Evolutionary conservation across 2,888 invertebrate species (phyloP).

Genomic region (Drosophila nigricruria): DNA sequence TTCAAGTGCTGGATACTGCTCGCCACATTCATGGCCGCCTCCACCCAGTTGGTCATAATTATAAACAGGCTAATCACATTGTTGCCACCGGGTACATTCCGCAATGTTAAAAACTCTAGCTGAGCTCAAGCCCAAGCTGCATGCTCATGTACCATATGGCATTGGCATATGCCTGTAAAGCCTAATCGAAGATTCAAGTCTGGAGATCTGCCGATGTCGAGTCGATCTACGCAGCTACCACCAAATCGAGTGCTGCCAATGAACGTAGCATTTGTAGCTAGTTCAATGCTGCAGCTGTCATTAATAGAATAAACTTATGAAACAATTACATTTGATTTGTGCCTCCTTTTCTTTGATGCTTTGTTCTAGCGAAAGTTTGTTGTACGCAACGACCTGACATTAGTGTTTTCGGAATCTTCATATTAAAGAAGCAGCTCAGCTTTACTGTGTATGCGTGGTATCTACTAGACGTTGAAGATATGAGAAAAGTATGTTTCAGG

Average conservation of each 20-base stretch:
- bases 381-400: no score
- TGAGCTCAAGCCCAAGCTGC: background rate
- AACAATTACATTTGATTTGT: background rate
- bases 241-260: background rate
- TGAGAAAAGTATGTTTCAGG: no score
- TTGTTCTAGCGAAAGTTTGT: no score
- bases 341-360: no score
- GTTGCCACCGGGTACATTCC: slow-evolving; percentile 8
- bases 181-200: background rate
- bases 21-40: background rate
- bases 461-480: background rate
- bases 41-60: slow-evolving; percentile 1
- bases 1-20: slow-evolving; percentile 35
- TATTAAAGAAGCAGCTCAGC: no score
- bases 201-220: background rate
- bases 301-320: background rate
- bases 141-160: no score
- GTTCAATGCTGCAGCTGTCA: background rate
- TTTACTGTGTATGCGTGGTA: no score
- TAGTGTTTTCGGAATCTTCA: no score
- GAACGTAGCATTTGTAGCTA: no score
- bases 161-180: background rate
- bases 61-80: fast-evolving
- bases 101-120: background rate
- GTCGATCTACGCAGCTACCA: background rate